Conservation (phyloP, 2,797 vertebrate genomes). For the Malacoraja senta region DNA sequence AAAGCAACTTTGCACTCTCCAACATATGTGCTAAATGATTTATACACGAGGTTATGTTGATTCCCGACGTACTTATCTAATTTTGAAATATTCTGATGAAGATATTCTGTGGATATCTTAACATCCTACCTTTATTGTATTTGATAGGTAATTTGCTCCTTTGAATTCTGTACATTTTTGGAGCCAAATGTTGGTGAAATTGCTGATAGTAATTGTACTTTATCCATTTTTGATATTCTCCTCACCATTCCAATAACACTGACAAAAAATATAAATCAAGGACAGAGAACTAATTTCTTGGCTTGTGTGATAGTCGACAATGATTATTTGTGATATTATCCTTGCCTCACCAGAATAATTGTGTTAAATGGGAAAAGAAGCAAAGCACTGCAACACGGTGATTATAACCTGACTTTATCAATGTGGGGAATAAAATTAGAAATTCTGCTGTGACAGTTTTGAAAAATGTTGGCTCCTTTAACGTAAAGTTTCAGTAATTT, state of each 20-base stretch:
- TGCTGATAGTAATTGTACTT: background rate
- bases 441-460: background rate
- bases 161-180: background rate
- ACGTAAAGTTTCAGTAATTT: background rate
- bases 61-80: background rate
- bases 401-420: background rate
- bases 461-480: background rate
- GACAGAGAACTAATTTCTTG: background rate
- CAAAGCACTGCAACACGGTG: background rate
- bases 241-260: background rate
- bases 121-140: background rate
- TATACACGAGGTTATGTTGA: background rate
- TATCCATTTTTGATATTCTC: background rate
- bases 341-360: background rate
- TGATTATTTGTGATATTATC: background rate
- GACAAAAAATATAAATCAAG: background rate
- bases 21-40: background rate
- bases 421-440: background rate
- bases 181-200: background rate
- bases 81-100: background rate
- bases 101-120: background rate
- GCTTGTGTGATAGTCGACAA: background rate
- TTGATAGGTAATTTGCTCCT: background rate
- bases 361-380: background rate
- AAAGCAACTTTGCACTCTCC: background rate